Evolutionary conservation across 2,797 vertebrate genomes (phyloP).

Genomic region (Bovichtus variegatus): DNA sequence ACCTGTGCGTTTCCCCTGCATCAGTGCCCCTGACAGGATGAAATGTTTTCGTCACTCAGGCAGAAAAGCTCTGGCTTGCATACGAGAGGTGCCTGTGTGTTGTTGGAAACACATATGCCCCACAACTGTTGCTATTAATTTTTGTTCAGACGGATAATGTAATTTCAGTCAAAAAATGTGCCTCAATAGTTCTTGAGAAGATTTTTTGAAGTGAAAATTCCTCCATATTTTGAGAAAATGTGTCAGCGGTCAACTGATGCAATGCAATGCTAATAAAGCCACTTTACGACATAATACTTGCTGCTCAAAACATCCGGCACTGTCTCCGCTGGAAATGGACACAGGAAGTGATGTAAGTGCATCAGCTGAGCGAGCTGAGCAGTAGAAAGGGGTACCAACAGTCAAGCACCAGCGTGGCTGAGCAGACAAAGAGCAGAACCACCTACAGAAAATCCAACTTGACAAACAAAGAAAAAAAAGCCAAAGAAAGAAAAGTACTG

Average conservation of each 20-base stretch:
- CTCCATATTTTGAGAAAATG: neutral
- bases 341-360: slow-evolving; percentile 48
- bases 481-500: slow-evolving; percentile 12
- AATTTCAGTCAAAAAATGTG: neutral
- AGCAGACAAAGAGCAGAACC: slow-evolving; percentile 46
- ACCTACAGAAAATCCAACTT: slow-evolving; percentile 41
- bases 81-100: slow-evolving; percentile 15
- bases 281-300: neutral
- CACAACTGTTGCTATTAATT: neutral
- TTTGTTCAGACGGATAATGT: neutral
- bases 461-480: slow-evolving; percentile 24
- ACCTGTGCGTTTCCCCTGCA: slow-evolving; percentile 29
- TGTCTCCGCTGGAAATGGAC: slow-evolving; percentile 23
- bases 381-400: slow-evolving; percentile 17
- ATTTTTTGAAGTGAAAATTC: neutral
- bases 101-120: neutral
- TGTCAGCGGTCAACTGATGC: neutral
- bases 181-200: neutral
- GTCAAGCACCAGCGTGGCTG: neutral
- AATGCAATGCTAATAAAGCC: neutral
- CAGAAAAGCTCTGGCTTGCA: slow-evolving; percentile 28
- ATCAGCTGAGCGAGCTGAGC: slow-evolving; percentile 15
- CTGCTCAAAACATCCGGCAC: slow-evolving; percentile 15
- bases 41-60: slow-evolving; percentile 27
- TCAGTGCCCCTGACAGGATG: slow-evolving; percentile 37